Conservation (phyloP, 1,140 invertebrate genomes). For the Cotesia vestalis region DNA sequence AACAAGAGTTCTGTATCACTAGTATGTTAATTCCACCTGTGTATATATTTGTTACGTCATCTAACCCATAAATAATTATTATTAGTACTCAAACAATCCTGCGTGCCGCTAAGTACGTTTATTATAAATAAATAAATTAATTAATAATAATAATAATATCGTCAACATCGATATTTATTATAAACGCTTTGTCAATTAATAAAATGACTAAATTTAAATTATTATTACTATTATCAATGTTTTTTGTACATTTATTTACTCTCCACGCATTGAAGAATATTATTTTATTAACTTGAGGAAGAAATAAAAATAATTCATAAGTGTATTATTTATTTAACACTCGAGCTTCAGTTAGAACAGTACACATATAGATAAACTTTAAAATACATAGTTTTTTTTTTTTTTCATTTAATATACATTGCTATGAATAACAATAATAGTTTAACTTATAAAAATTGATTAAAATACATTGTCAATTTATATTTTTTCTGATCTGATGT, state of each 20-base stretch:
- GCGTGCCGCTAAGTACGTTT: constrained; percentile 45
- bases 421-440: neutral
- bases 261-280: neutral
- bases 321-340: constrained; percentile 9
- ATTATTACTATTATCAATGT: constrained; percentile 17
- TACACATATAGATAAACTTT: constrained; percentile 3
- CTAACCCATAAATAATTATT: constrained; percentile 40
- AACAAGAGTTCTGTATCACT: constrained; percentile 53
- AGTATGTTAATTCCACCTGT: constrained; percentile 63
- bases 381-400: too few relatives aligned
- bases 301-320: neutral
- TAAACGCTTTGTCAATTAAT: constrained; percentile 68
- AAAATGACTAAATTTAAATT: constrained; percentile 63
- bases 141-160: constrained; percentile 26
- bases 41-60: constrained; percentile 63
- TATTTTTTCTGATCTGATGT: too few relatives aligned
- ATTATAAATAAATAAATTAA: constrained; percentile 23
- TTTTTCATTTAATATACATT: neutral
- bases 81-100: constrained; percentile 35
- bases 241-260: constrained; percentile 13
- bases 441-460: too few relatives aligned
- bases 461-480: too few relatives aligned
- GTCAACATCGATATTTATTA: constrained; percentile 61
- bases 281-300: neutral
- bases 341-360: neutral